Evolutionary conservation across 2,888 invertebrate species (phyloP), one percentile per base, ranked within the genome.

Genomic region (Sipha maydis): DNA sequence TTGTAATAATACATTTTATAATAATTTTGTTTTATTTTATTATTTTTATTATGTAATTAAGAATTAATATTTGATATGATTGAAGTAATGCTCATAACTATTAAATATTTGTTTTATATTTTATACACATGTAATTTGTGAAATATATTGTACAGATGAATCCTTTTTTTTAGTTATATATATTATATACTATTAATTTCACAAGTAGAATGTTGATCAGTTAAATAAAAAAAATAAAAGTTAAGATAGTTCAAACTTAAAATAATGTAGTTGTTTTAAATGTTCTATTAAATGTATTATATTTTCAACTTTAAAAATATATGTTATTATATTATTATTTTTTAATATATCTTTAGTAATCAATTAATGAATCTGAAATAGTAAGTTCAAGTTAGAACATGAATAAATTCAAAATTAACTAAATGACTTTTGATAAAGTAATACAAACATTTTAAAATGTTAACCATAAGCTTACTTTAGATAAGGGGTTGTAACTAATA

Each of bases 11-110:
- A 67, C 88, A 88, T 48, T 82, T 61, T 0, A 67, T 88, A 14
- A 11, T 88, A 48, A 48, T 88, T 48, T 3, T 88, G 28, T 80
- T 75, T 88, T 88, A 88, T 76, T 75, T 67, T 73, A 82, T 88
- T 76, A 88, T 88, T 31, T 88, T 88, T 41, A 73, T 34, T 0
- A 73, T 61, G 25, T 89, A 89, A 84, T 38, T 83, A 34, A 61
- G 31, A 69, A 41, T 19, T 19, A 48, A 78, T 71, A 86, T 79
- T 38, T 84, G 21, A 75, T 61, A 85, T 86, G 21, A 31, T 41
- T 31, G 67, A 69, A 54, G 31, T 34, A 14, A 69, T 77, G 41
- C 17, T 85, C 77, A 77, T 48, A 69, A 77, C 0, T 85, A 17
- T 77, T 67, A 85, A 19, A 25, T 73, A 38, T 25, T n/a, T 73